phyloP scores from a whole-genome alignment of 2,113 vertebrate species.

The Polypterus bichir region DNA sequence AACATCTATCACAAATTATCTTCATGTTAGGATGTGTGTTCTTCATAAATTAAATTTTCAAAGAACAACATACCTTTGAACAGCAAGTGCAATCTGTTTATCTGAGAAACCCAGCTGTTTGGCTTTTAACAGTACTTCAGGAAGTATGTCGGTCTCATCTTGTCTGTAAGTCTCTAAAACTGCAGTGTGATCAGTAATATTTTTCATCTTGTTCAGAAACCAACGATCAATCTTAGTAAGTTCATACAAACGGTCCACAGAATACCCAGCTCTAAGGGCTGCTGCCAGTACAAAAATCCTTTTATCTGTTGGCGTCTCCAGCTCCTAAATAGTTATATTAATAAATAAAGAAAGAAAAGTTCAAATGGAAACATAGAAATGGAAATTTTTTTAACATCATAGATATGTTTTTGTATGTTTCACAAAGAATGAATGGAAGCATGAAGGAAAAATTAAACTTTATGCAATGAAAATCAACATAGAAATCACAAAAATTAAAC shows the following conservation, averaged over 20 bases:
- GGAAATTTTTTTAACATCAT: background rate
- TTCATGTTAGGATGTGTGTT: no score
- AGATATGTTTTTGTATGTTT: no score
- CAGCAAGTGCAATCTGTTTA: constrained; percentile 83
- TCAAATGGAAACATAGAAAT: background rate
- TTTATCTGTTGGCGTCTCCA: constrained; percentile 87
- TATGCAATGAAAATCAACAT: background rate
- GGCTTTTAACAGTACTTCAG: constrained; percentile 61
- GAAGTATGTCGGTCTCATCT: constrained; percentile 54
- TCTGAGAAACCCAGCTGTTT: constrained; percentile 93
- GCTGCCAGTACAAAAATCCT: constrained; percentile 87
- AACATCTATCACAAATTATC: no score
- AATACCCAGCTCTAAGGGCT: constrained; percentile 69
- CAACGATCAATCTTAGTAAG: constrained; percentile 93
- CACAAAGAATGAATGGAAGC: no score
- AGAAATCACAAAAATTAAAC: background rate
- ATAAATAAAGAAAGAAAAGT: background rate
- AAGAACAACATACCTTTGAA: constrained; percentile 64
- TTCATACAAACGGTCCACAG: constrained; percentile 76
- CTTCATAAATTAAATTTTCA: no score
- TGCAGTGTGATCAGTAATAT: constrained; percentile 61
- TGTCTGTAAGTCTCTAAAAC: constrained; percentile 65
- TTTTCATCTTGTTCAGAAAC: constrained; percentile 96
- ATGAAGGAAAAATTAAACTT: no score
- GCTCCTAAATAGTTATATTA: constrained; percentile 50